Percentiles rank a stretch among this genome's conserved stretches.
phyloP scores from a whole-genome alignment of 2,797 vertebrate species.

The Cyprinella venusta region DNA sequence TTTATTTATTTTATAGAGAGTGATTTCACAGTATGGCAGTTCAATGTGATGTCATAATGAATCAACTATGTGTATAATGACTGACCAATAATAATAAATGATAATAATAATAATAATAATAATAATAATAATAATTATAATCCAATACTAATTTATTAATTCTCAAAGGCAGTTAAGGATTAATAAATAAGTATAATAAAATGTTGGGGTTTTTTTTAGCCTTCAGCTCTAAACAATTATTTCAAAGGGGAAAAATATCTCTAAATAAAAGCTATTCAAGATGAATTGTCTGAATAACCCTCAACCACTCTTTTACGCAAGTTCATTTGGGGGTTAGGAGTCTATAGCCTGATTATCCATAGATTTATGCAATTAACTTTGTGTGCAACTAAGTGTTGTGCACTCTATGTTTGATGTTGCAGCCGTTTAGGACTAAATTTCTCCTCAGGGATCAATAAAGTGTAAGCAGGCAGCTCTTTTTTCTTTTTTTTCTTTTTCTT shows the following conservation, averaged over 20 bases:
- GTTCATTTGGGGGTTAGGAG: conserved; percentile 35
- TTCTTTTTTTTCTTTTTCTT: no score
- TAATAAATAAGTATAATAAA: no score
- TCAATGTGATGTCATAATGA: no score
- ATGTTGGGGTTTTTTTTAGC: no score
- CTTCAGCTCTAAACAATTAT: no score
- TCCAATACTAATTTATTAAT: no score
- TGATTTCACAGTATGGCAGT: no score
- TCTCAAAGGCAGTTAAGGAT: no score
- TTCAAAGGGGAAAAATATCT: no score
- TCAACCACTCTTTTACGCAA: not conserved
- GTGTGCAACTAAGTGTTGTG: conserved; percentile 34
- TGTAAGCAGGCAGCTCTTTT: conserved; percentile 36
- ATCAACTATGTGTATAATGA: no score
- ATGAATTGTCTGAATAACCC: not conserved
- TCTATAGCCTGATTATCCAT: conserved; percentile 35
- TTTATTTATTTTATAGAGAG: no score
- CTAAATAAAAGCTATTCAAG: not conserved
- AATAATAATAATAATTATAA: not conserved
- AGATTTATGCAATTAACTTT: conserved; percentile 47
- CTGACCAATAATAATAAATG: not conserved
- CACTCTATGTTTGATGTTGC: conserved; percentile 45
- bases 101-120: no score
- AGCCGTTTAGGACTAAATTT: conserved; percentile 45
- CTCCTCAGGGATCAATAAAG: conserved; percentile 45